phyloP scores from a whole-genome alignment of 2,113 vertebrate genomes.

The Paramormyrops kingsleyae region DNA sequence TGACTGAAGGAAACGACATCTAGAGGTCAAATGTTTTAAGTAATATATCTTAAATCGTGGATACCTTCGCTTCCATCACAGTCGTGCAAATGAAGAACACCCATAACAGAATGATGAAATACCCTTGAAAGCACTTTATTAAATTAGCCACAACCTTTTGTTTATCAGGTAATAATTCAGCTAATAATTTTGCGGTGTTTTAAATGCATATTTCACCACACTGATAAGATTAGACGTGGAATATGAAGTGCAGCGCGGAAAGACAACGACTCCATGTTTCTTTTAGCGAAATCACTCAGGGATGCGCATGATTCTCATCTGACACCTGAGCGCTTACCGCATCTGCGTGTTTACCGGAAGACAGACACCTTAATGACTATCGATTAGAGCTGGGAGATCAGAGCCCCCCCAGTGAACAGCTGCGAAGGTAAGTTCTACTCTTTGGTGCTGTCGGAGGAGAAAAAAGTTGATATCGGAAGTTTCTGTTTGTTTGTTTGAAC shows the following conservation, averaged over 20 bases:
- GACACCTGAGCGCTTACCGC: background rate
- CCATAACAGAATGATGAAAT: slow-evolving; percentile 50
- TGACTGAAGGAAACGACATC: background rate
- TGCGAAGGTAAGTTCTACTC: background rate
- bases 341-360: background rate
- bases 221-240: slow-evolving; percentile 1
- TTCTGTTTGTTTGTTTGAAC: background rate
- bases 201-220: background rate
- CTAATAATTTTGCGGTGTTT: slow-evolving; percentile 6
- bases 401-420: background rate
- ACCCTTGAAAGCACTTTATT: slow-evolving; percentile 62
- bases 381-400: background rate
- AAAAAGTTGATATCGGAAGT: background rate
- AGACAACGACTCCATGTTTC: background rate
- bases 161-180: slow-evolving; percentile 33
- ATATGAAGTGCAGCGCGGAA: background rate
- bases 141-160: slow-evolving; percentile 72
- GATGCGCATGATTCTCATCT: background rate
- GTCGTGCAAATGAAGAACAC: background rate
- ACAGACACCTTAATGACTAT: slow-evolving; percentile 13
- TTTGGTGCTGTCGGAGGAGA: background rate
- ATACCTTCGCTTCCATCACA: background rate
- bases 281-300: background rate
- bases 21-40: background rate
- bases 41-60: background rate